phyloP scores from a whole-genome alignment of 92 coral and sea anemone genomes.

The Chrysogorgia sp. region DNA sequence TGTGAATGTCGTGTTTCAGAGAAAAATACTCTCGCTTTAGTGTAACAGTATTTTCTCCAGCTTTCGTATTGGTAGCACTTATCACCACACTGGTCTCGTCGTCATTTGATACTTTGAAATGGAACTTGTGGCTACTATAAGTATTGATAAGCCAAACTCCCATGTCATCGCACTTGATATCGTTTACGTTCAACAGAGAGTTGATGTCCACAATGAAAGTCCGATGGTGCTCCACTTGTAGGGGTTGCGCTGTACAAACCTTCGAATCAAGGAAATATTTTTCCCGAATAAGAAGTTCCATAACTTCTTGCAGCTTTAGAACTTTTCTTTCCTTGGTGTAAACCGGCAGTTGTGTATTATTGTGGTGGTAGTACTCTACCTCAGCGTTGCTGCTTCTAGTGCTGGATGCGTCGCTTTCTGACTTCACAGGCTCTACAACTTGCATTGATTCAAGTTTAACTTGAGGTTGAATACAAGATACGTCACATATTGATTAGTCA shows the following conservation, averaged over 20 bases:
- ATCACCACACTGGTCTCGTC: slow-evolving; percentile 48
- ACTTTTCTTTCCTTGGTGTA: background rate
- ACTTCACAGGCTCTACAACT: no score
- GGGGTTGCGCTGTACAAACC: slow-evolving; percentile 51
- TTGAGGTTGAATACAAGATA: no score
- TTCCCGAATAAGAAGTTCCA: slow-evolving; percentile 1
- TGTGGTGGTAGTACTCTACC: no score
- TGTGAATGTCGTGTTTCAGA: background rate
- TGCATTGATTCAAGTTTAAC: no score
- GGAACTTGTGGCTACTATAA: slow-evolving; percentile 55
- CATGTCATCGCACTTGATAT: slow-evolving; percentile 63
- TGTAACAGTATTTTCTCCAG: slow-evolving; percentile 29
- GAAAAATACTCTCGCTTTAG: slow-evolving; percentile 26
- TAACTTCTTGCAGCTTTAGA: background rate
- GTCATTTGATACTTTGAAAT: slow-evolving; percentile 45
- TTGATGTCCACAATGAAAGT: slow-evolving; percentile 57
- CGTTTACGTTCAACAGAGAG: slow-evolving; percentile 47
- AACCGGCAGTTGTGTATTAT: background rate
- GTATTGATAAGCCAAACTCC: no score
- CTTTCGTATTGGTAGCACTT: background rate
- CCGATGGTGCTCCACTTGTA: slow-evolving; percentile 53
- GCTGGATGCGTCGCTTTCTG: no score
- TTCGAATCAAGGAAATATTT: slow-evolving; percentile 30
- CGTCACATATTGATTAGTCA: no score
- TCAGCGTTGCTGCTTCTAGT: no score